Evolutionary conservation across 2,113 vertebrate species (phyloP).

Genomic region (Ictidomys tridecemlineatus): DNA sequence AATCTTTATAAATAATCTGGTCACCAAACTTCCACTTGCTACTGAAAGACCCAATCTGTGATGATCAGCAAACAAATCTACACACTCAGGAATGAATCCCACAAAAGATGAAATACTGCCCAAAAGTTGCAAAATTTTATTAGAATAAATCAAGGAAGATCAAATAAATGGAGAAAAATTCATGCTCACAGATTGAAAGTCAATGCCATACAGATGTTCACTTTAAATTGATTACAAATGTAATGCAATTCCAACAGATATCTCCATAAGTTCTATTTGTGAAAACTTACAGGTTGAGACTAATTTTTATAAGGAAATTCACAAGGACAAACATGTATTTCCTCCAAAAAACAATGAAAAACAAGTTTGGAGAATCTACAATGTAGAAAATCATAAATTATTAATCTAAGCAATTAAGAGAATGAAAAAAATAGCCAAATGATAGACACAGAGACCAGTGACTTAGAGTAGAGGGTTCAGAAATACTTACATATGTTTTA

Average conservation of each 20-base stretch:
- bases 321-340: background rate
- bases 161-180: background rate
- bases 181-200: background rate
- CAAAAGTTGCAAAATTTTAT: background rate
- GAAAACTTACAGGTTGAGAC: background rate
- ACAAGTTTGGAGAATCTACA: background rate
- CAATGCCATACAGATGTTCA: background rate
- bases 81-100: background rate
- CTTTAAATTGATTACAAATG: background rate
- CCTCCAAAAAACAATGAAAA: background rate
- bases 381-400: background rate
- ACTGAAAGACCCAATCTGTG: background rate
- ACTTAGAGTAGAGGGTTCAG: background rate
- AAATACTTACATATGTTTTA: background rate
- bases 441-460: background rate
- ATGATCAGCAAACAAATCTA: background rate
- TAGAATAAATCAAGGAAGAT: background rate
- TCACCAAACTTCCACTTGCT: background rate
- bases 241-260: background rate
- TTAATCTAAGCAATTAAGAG: background rate
- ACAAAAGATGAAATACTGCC: background rate
- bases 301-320: background rate
- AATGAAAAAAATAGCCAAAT: background rate
- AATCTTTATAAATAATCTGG: background rate
- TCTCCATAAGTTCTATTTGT: background rate